Evolutionary conservation across 2,113 vertebrate species (phyloP).

Genomic region (Hystrix cristata): DNA sequence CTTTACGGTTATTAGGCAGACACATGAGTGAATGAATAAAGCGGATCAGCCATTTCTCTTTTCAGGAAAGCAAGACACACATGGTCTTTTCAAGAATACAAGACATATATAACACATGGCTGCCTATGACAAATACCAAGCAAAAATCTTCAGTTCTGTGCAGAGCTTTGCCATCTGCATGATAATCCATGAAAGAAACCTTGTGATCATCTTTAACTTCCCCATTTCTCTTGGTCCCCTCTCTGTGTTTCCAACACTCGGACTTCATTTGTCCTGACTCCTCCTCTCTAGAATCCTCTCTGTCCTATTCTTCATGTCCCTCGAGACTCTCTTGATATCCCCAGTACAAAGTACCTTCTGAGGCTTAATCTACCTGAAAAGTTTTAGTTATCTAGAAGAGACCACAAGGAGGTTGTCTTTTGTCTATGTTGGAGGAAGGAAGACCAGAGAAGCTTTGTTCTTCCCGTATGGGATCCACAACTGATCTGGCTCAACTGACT

Average conservation of each 20-base stretch:
- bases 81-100: background rate
- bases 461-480: background rate
- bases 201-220: background rate
- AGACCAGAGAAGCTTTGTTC: background rate
- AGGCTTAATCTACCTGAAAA: background rate
- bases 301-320: background rate
- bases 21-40: conserved; percentile 16
- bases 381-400: background rate
- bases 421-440: background rate
- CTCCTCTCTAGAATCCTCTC: background rate
- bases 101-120: conserved; percentile 1
- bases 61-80: conserved; percentile 15
- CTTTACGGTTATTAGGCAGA: background rate
- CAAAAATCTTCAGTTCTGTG: background rate
- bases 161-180: conserved; percentile 2
- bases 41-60: background rate
- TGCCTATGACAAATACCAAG: background rate
- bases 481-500: background rate
- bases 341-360: background rate
- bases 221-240: background rate
- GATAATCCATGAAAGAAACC: background rate
- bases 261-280: background rate
- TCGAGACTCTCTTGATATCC: background rate
- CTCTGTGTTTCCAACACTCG: background rate
- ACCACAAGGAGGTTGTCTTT: background rate